Evolutionary conservation across 2,113 vertebrate species (phyloP), one percentile per base, ranked within the genome.

Genomic region (Oenanthe oenanthe): DNA sequence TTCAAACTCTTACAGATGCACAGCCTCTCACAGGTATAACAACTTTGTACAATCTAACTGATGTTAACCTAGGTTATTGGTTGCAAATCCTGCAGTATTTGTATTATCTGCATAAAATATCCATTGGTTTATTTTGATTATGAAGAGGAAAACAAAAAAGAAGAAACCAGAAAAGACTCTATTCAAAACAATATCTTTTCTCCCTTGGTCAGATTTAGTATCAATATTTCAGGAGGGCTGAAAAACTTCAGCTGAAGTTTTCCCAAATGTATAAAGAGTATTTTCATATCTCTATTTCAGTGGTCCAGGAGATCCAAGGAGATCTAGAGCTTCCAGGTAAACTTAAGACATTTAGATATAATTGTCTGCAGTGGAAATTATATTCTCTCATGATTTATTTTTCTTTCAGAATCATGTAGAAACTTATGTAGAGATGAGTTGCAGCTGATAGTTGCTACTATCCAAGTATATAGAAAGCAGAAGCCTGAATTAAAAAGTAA

Each of bases 221-320:
- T 10, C 15, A 48, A 11, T 34, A 51, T 34, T 57, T 14, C 26
- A 9, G 1, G 0, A 65, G 4, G 17, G 4, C 7, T 5, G 71
- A 66, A 83, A 45, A 1, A 9, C 14, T 63, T 71, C 26, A 63
- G 5, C 17, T 57, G 15, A 85, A 65, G 12, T 57, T 53, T 43
- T 19, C 8, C n/a, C 1, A 5, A 67, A 17, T n/a, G 3, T 57
- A 29, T 43, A 22, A 50, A 76, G 34, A 29, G 10, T 45, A 20
- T 26, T 51, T 66, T 61, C 17, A 8, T 28, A 25, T 24, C 21
- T 78, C 32, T 12, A 22, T 73, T 74, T 91, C 73, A 40, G 4
- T 5, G 13, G 38, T 18, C 11, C 7, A 54, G 28, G 13, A 62
- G 12, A 88, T 32, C 20, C 14, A 82, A 66, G 47, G 17, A 84